Base-by-base conservation (phyloP, 2,888 invertebrate genomes). In the Cancer borealis region DNA sequence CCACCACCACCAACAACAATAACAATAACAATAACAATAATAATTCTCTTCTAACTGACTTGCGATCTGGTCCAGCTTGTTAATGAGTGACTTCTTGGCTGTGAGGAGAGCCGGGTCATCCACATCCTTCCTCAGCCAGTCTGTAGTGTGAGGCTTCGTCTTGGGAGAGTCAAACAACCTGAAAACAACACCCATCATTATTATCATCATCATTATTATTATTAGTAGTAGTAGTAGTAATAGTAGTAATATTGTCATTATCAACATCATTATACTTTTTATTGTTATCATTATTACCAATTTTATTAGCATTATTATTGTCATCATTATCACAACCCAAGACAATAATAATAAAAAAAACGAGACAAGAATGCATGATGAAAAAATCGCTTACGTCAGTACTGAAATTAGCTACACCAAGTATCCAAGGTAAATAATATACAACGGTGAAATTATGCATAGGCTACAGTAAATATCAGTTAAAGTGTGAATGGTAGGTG, bases 81-180 rank as follows among this genome's bases (percentile, higher is more conserved):
- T 54, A 17, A 95, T 93, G n/a, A 95, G 73, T 14, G 95, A 95
- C 26, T 94, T 95, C 45, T 93, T 93, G 73, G 93, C 89, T 10
- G 90, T 30, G 17, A 92, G 47, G 45, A 95, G 54, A 4, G 95
- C 91, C 21, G 95, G 95, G 45, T 95, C 95, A 88, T 95, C 95
- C 8, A 95, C 30, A 84, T 95, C 95, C 89, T 95, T 95, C 26
- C 95, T 93, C 26, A 95, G 92, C 95, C 95, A 95, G 45, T 95
- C 95, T 10, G 88, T 30, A 21, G 60, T 66, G 39, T 95, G 93
- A n/a, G 94, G 87, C 49, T 91, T 88, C 14, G 95, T 92, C n/a
- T 94, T 92, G 5, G 95, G 95, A 1, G 95, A 95, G 6, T 95
- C 95, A 90, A 95, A 95, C 73, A 95, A 92, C 95, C 95, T 95